Conservation (phyloP, 2,797 vertebrate species). For the Lithobates pipiens region DNA sequence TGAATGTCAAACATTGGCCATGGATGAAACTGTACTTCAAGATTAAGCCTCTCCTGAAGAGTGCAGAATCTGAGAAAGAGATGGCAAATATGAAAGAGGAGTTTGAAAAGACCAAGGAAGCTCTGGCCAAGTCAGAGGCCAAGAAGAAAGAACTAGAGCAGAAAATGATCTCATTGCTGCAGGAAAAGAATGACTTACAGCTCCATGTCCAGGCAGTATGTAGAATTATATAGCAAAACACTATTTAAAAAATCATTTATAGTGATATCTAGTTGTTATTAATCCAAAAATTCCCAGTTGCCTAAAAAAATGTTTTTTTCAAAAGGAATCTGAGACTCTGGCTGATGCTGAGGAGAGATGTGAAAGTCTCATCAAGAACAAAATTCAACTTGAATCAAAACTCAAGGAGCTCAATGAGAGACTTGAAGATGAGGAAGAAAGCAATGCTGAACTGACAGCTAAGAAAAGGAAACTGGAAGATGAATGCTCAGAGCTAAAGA, state of each 20-base stretch:
- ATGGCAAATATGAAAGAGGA: conserved; percentile 91
- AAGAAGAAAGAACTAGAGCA: conserved; percentile 90
- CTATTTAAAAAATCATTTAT: not conserved
- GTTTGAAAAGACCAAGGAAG: conserved; percentile 86
- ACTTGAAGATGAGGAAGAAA: conserved; percentile 86
- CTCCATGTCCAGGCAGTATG: conserved; percentile 86
- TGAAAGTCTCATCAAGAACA: conserved; percentile 86
- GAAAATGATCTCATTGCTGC: conserved; percentile 86
- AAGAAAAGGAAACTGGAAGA: conserved; percentile 87
- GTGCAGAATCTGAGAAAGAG: conserved; percentile 89
- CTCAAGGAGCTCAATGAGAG: conserved; percentile 84
- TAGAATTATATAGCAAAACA: not conserved
- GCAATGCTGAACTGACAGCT: conserved; percentile 77
- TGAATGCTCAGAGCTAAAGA: conserved; percentile 81
- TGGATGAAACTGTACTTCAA: conserved; percentile 97
- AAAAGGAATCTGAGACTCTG: conserved; percentile 85
- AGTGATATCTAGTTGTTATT: not conserved
- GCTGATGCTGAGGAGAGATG: conserved; percentile 87
- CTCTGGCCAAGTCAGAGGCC: conserved; percentile 81
- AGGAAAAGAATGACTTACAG: conserved; percentile 88
- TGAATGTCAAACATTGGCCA: conserved; percentile 84
- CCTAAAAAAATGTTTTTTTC: not conserved
- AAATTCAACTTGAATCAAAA: conserved; percentile 85
- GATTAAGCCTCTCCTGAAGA: conserved; percentile 90
- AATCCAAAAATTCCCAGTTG: not conserved